Evolutionary conservation across 2,113 vertebrate genomes (phyloP), one percentile per base, ranked within the genome.

Genomic region (Lonchura striata): DNA sequence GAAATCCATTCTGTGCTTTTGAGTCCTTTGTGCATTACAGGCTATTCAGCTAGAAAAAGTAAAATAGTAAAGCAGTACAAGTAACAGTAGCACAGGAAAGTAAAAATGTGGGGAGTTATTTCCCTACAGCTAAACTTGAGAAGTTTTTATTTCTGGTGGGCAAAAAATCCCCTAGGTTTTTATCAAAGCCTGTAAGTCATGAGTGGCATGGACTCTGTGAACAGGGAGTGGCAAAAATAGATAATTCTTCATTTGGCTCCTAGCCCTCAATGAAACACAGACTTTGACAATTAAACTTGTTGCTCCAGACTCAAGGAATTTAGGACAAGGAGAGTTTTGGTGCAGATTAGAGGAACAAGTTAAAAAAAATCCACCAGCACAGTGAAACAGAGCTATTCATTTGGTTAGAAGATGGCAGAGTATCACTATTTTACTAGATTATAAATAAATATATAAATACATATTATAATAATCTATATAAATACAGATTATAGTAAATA

Each of bases 391-490:
- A 76, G 49, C 23, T 1, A 1, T 39, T 44, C 46, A 25, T 81
- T 46, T 20, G 35, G 3, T 18, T 21, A 21, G 53, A 14, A 13
- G 23, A 11, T 39, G 7, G 7, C 2, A 16, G 20, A 60, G 6
- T 1, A 42, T 10, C 13, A 33, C 42, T 8, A 3, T 1, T 1
- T 28, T 46, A 15, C 4, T 31, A 39, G 39, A 39, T 39, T 11
- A 39, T 39, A 39, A 39, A 39, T 39, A 39, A 39, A 39, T 39
- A 39, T 9, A 39, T 39, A 39, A 39, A 39, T 39, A 39, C 8
- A 39, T 39, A 39, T 39, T 39, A 39, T 39, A 39, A 39, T 39
- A 39, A 39, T 39, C 39, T 11, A 39, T 39, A 39, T 39, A 39
- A 39, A 39, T 39, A 39, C 9, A 39, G 39, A 39, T 39, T 39